Conservation (phyloP, 2,113 vertebrate species). For the Progne subis region DNA sequence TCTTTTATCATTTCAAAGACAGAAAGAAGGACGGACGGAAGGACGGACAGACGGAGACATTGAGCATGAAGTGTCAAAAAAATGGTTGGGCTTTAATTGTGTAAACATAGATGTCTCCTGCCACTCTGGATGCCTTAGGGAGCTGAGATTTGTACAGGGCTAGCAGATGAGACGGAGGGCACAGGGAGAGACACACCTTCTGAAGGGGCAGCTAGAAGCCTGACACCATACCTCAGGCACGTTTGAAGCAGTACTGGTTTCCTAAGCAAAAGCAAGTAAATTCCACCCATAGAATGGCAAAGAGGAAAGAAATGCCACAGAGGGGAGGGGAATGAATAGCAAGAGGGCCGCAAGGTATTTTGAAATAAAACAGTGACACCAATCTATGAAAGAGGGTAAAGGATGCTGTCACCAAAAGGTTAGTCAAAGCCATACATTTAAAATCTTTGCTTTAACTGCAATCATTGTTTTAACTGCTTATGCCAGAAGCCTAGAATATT, state of each 20-base stretch:
- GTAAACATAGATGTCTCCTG: background rate
- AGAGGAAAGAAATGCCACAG: background rate
- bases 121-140: background rate
- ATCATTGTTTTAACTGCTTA: background rate
- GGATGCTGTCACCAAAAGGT: background rate
- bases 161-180: background rate
- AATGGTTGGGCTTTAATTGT: background rate
- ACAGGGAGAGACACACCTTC: background rate
- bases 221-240: background rate
- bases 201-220: background rate
- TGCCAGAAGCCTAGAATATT: constrained; percentile 4
- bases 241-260: background rate
- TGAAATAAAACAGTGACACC: background rate
- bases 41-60: rapidly evolving
- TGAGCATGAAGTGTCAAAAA: background rate
- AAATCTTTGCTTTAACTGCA: background rate
- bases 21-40: background rate
- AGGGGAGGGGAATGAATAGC: background rate
- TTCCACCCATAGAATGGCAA: background rate
- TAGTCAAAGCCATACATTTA: background rate
- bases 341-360: background rate
- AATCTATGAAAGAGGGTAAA: background rate
- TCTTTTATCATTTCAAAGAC: background rate
- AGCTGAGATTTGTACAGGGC: background rate
- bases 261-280: background rate